Base-by-base conservation (phyloP, 1,140 invertebrate species). In the Drosophila teissieri region DNA sequence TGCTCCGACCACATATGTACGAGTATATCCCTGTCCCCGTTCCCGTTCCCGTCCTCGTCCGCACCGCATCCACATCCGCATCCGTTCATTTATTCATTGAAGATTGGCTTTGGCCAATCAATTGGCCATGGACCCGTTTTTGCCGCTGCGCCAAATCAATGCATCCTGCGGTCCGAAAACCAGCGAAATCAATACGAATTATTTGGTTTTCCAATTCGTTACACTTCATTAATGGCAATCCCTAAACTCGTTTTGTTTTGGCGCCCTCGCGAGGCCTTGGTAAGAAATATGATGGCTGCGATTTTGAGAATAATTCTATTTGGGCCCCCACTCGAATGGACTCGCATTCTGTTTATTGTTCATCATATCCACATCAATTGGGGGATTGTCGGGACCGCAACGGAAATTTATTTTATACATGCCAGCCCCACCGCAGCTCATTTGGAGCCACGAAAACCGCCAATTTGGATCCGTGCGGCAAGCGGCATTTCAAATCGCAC, bases 181-280 rank as follows among this genome's bases (percentile, higher is more conserved):
- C 80, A 78, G 57, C 69, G 63, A 89, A 89, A 89, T 89, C 84
- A 89, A 89, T 90, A 77, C 84, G 80, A 89, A 90, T 89, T 89
- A 89, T 89, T 89, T 89, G 84, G 84, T 89, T 89, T 88, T 84
- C 84, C 84, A 89, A 89, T 89, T 89, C 84, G 85, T 84, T 89
- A 89, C 84, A 84, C 77, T 83, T 80, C 69, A 83, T 89, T 89
- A 89, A 84, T 83, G 77, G 45, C 69, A 39, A 60, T 42, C 61
- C 80, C 65, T 69, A 51, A 60, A 42, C 19, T 63, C 24, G 15
- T 73, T 58, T 36, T 63, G 48, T 45, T 53, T 54, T 39, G 4
- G 8, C 37, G 31, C 37, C 14, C 37, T 39, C 27, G 15, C 37
- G 0, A 15, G 15, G 15, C 37, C 37, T n/a, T 19, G 22, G 15